Evolutionary conservation across 2,888 invertebrate species (phyloP).

Genomic region (Drosophila maculinotata): DNA sequence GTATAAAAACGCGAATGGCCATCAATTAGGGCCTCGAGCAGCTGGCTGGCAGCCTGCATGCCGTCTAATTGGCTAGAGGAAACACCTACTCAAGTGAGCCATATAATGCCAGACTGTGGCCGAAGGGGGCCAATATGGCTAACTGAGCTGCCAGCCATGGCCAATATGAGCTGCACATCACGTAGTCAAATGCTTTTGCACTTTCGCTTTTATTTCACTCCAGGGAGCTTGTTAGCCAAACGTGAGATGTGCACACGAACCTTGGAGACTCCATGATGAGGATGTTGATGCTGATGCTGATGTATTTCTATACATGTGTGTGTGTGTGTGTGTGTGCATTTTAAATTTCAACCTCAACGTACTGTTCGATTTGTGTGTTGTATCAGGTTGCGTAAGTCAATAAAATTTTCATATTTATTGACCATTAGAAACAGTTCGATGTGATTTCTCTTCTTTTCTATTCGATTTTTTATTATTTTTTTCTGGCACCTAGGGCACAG

Average conservation of each 20-base stretch:
- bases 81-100: conserved; percentile 53
- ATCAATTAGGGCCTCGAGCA: conserved; percentile 54
- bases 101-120: conserved; percentile 24
- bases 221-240: conserved; percentile 82
- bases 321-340: conserved; percentile 62
- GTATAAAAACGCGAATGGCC: conserved; percentile 19
- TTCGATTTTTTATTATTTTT: not conserved
- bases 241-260: conserved; percentile 59
- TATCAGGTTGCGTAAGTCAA: conserved; percentile 69
- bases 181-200: conserved; percentile 78
- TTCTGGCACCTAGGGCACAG: conserved; percentile 66
- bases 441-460: conserved; percentile 17
- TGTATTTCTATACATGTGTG: conserved; percentile 17
- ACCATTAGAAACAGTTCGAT: conserved; percentile 68
- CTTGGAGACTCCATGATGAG: conserved; percentile 44
- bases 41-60: conserved; percentile 20
- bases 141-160: conserved; percentile 23
- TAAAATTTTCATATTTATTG: conserved; percentile 83
- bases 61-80: conserved; percentile 53
- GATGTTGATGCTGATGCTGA: conserved; percentile 20
- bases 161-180: conserved; percentile 63
- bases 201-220: conserved; percentile 82
- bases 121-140: conserved; percentile 3
- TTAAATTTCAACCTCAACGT: conserved; percentile 59
- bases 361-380: conserved; percentile 21